phyloP scores from a whole-genome alignment of 2,888 invertebrate genomes.

The Theretra japonica region DNA sequence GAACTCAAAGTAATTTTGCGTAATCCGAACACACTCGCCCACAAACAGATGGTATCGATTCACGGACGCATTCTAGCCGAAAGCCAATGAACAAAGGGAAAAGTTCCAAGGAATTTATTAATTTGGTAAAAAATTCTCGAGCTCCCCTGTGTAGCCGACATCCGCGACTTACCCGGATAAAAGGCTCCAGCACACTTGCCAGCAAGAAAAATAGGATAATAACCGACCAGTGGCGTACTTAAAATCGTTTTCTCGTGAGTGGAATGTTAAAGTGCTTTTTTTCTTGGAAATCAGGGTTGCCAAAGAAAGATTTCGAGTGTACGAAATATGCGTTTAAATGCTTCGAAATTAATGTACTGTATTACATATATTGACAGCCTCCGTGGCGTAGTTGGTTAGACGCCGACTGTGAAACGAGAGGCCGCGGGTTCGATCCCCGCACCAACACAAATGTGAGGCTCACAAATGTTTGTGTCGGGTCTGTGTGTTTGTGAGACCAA shows the following conservation, averaged over 20 bases:
- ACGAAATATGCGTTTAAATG: no score
- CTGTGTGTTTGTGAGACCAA: no score
- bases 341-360: no score
- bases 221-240: conserved; percentile 62
- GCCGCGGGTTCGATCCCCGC: no score
- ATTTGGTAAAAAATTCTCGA: conserved; percentile 27
- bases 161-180: conserved; percentile 43
- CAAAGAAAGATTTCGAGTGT: background rate
- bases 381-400: no score
- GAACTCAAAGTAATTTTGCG: background rate
- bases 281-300: conserved; percentile 7
- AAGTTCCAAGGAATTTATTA: conserved; percentile 12
- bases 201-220: conserved; percentile 67
- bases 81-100: conserved; percentile 15
- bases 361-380: no score
- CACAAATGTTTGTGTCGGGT: no score
- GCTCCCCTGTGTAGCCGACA: conserved; percentile 42
- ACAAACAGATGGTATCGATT: conserved; percentile 6
- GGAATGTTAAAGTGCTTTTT: conserved; percentile 56
- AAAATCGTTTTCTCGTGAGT: conserved; percentile 59
- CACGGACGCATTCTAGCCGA: background rate
- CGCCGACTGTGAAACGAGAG: no score
- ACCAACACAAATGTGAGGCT: no score
- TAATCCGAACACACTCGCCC: background rate
- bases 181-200: conserved; percentile 45